Evolutionary conservation across 2,797 vertebrate genomes (phyloP).

Genomic region (Jordanella pulchra): DNA sequence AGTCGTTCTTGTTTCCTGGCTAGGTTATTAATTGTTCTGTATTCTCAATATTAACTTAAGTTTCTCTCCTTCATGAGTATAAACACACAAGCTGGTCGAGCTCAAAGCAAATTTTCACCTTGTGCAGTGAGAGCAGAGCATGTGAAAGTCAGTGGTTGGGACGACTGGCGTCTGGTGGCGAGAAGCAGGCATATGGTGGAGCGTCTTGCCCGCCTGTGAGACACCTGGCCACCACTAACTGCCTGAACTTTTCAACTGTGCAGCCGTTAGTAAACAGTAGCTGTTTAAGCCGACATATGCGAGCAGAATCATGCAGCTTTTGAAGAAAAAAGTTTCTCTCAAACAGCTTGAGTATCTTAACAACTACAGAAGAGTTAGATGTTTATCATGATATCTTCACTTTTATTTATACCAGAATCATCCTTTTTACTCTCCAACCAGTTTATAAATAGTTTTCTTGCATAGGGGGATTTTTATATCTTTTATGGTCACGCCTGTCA

Average conservation of each 20-base stretch:
- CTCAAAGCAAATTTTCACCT: conserved; percentile 46
- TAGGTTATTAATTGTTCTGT: conserved; percentile 34
- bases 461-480: not conserved
- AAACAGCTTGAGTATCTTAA: not conserved
- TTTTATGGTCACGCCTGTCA: not conserved
- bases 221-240: conserved; percentile 70
- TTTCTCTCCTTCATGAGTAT: not conserved
- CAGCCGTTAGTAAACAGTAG: conserved; percentile 20
- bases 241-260: conserved; percentile 67
- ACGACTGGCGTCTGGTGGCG: conserved; percentile 57
- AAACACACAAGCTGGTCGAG: conserved; percentile 15
- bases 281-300: conserved; percentile 11
- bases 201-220: conserved; percentile 55
- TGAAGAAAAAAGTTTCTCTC: conserved; percentile 7
- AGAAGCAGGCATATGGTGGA: conserved; percentile 70
- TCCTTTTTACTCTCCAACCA: not conserved
- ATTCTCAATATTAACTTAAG: not conserved
- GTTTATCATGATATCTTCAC: not conserved
- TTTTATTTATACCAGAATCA: not conserved
- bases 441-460: not conserved
- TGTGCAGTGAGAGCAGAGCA: conserved; percentile 45
- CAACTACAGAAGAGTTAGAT: conserved; percentile 2
- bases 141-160: conserved; percentile 65
- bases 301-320: not conserved
- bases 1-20: conserved; percentile 32